Evolutionary conservation across 2,797 vertebrate species (phyloP), one percentile per base, ranked within the genome.

Genomic region (Eleutherodactylus coqui): DNA sequence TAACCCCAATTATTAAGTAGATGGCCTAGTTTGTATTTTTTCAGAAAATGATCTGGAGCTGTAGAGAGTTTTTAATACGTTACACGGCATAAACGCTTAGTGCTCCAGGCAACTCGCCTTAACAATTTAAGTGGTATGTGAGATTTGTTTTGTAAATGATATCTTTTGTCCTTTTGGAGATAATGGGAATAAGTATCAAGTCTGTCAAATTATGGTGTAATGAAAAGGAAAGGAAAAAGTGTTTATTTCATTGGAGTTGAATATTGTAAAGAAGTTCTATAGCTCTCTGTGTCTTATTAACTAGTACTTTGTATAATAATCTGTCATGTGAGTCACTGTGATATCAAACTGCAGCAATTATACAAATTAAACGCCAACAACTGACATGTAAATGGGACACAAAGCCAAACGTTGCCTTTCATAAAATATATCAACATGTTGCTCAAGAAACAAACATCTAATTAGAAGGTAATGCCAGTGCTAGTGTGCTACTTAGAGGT

Each of bases 331-430:
- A 87, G 86, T 87, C 86, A 84, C 51, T 83, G 84, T 84, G 64
- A 77, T 87, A 64, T 84, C 53, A 75, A 55, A 67, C 55, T 64
- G 32, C 60, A 80, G 75, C 86, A 87, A 87, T 87, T 87, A 84
- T 80, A 79, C 86, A 84, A 84, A 87, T 87, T 79, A 87, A 84
- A 80, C 76, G 64, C 81, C 75, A 79, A 83, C 62, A 83, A 83
- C 75, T 87, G 67, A 79, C 55, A 79, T 80, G 67, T 75, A 87
- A 87, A 75, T 80, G 41, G 80, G 82, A 84, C 76, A 87, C 21
- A 55, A 51, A 73, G 76, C 36, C 51, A 14, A 79, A 17, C 67
- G 58, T 69, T 80, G 47, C 58, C 83, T 67, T 78, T 83, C 69
- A 62, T 60, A 83, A 83, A 83, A 62, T 49, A 83, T 73, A 72